Conservation (phyloP, 2,888 invertebrate species). For the Apotomis turbidana region DNA sequence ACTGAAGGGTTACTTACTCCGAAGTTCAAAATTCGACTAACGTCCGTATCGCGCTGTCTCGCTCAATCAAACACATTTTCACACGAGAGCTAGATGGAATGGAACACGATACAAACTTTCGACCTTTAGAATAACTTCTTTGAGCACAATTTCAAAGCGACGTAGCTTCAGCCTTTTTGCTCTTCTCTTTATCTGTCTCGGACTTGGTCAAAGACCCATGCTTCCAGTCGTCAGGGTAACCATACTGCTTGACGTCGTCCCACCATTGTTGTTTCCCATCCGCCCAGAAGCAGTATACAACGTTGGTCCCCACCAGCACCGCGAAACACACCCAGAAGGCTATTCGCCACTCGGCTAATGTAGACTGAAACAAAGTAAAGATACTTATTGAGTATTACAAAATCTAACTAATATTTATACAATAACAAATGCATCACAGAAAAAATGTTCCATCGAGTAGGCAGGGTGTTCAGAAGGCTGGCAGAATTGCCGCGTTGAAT, state of each 20-base stretch:
- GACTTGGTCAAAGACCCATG: slow-evolving; percentile 68
- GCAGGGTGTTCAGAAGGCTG: no score
- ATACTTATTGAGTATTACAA: not conserved
- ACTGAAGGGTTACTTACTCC: no score
- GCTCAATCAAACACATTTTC: no score
- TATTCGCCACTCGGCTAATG: slow-evolving; percentile 85
- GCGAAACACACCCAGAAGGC: slow-evolving; percentile 90
- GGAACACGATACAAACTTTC: no score
- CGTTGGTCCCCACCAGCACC: slow-evolving; percentile 85
- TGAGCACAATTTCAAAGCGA: slow-evolving; percentile 29
- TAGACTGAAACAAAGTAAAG: slow-evolving; percentile 75
- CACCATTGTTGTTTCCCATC: slow-evolving; percentile 89
- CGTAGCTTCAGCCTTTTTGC: slow-evolving; percentile 65
- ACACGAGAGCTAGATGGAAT: no score
- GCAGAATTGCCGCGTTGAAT: no score
- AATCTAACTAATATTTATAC: no score
- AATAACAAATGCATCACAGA: no score
- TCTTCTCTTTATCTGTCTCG: slow-evolving; percentile 68
- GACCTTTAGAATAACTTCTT: no score
- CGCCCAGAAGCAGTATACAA: slow-evolving; percentile 86
- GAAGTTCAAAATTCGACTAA: no score
- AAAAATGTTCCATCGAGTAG: no score
- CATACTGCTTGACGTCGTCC: slow-evolving; percentile 85
- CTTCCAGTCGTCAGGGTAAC: slow-evolving; percentile 74
- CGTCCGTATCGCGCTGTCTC: no score